Evolutionary conservation across 1,140 invertebrate genomes (phyloP), one percentile per base, ranked within the genome.

Genomic region (Aleiodes sp.): DNA sequence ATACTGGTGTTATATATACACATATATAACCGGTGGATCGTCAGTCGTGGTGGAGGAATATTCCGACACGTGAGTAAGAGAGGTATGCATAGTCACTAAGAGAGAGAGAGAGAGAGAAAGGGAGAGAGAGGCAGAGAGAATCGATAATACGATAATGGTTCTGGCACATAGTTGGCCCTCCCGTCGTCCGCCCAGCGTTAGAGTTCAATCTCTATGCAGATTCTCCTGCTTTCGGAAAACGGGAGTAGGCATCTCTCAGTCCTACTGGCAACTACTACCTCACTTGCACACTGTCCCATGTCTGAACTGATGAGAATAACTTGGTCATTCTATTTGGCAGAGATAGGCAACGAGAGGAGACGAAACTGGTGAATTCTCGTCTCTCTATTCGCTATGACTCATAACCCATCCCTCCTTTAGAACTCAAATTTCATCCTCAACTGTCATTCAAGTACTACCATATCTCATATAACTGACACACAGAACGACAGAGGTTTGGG

Each of bases 121-220:
- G 24, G 16, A 56, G 9, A 26, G n/a, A 26, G 28, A n/a, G 56
- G 33, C 3, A 41, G 10, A 16, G 16, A 16, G 28, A 29, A 65
- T 65, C 28, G 63, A 65, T 65, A 65, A 65, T 65, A 31, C 41
- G 43, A 65, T 65, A 65, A 65, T 65, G 63, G 41, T 16, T 31
- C 24, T 65, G 28, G 41, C 43, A 52, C 43, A 52, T 65, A 52
- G 26, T 65, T 31, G 4, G 41, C 26, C 9, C n/a, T 33, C 31
- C 28, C 43, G 16, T 41, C 19, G 63, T 26, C 39, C 28, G 24
- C n/a, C 26, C 4, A 29, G 60, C 60, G 16, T 16, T 52, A 59
- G 61, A 26, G 73, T 72, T 70, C 76, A 73, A 78, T 77, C 67
- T 78, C 71, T 76, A 78, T 77, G 74, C 71, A 76, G 77, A 76